Conservation (phyloP, 23 tunicate genomes). For the Styela clava region DNA sequence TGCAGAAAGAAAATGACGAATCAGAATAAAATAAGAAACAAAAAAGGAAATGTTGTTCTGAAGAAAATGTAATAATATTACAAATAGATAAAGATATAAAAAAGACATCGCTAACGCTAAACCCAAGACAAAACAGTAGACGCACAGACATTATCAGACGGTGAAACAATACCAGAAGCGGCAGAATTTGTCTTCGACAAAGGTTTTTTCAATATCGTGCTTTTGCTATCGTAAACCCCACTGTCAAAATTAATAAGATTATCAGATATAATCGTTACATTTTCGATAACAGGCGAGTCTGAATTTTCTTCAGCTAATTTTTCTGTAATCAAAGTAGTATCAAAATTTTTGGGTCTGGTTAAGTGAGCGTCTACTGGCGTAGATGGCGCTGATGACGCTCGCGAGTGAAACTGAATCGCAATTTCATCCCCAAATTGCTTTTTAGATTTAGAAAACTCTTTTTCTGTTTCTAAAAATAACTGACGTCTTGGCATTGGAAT, state of each 20-base stretch:
- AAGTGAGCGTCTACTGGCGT: not conserved
- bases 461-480: not conserved
- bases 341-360: too few species aligned
- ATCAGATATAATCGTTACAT: not conserved
- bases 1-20: not conserved
- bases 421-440: not conserved
- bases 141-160: conserved; percentile 29
- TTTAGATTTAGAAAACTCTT: not conserved
- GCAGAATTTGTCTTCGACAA: conserved; percentile 2
- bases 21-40: not conserved
- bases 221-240: not conserved
- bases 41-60: not conserved
- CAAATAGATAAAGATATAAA: too few species aligned
- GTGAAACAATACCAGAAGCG: conserved; percentile 17
- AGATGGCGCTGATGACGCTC: not conserved
- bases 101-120: not conserved
- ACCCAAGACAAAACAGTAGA: conserved; percentile 45
- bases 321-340: not conserved
- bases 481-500: conserved; percentile 7
- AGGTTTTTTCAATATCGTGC: conserved; percentile 6
- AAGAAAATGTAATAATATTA: not conserved
- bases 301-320: not conserved
- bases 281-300: not conserved
- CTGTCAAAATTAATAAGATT: too few species aligned
- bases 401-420: not conserved